Percentiles rank a stretch among this genome's conserved stretches.
Conservation (phyloP, 2,113 vertebrate species). For the Crocuta crocuta region DNA sequence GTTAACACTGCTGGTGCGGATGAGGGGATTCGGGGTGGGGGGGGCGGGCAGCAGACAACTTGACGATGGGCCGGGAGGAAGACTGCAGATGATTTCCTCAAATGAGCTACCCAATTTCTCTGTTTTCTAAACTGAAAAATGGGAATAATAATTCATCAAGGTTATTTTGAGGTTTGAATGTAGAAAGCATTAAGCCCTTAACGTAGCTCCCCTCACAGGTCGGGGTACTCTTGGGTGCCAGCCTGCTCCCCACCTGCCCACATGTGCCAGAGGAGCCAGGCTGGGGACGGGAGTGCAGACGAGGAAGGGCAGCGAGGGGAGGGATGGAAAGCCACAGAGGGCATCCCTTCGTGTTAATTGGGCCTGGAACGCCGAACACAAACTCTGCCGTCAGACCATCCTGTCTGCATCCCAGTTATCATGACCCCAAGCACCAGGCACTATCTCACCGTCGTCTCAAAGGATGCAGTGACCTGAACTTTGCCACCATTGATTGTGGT, state of each 20-base stretch:
- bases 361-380: neutral
- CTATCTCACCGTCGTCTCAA: neutral
- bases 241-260: neutral
- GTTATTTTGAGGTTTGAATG: neutral
- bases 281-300: neutral
- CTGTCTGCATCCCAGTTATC: neutral
- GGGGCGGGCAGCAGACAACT: too few relatives aligned
- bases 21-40: accelerated
- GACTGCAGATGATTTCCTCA: neutral
- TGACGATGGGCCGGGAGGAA: neutral
- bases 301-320: neutral
- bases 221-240: neutral
- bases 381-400: neutral
- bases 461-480: constrained; percentile 77
- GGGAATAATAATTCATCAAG: neutral
- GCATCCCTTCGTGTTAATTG: neutral
- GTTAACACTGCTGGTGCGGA: neutral
- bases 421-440: neutral
- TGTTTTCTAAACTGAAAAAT: neutral
- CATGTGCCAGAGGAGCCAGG: neutral
- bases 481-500: constrained; percentile 74
- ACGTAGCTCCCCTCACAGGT: neutral
- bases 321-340: neutral
- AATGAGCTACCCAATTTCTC: neutral
- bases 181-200: neutral